Percentiles rank a stretch among this genome's conserved stretches.
Evolutionary conservation across 1,140 invertebrate genomes (phyloP).

Genomic region (Brachionus koreanus): DNA sequence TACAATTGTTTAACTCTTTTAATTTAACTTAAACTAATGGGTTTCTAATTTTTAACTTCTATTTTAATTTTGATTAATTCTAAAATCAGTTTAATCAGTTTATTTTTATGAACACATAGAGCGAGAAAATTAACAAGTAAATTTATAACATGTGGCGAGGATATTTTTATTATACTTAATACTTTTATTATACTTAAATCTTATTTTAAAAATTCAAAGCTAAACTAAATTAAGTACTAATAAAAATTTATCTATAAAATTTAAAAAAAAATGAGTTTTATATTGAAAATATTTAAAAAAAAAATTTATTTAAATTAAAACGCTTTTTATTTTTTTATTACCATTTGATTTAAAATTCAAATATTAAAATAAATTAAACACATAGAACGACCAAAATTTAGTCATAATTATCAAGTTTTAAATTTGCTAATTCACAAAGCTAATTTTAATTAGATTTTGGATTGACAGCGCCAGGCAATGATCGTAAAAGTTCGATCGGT

Average conservation of each 20-base stretch:
- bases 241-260: neutral
- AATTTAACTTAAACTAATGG: neutral
- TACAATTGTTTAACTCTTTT: neutral
- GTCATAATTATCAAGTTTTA: neutral
- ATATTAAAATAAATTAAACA: too few species aligned
- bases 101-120: neutral
- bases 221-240: neutral
- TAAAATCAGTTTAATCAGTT: neutral
- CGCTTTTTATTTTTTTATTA: neutral
- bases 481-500: constrained; percentile 77
- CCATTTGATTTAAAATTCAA: neutral
- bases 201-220: neutral
- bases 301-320: neutral
- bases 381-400: neutral
- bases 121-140: neutral
- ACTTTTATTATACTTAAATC: neutral
- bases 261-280: neutral
- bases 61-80: neutral
- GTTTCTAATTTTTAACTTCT: neutral
- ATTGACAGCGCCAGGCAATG: constrained; percentile 44
- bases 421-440: neutral
- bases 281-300: too few species aligned
- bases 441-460: neutral
- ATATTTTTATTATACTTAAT: neutral
- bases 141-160: neutral